Evolutionary conservation across 2,797 vertebrate species (phyloP).

Genomic region (Vultur gryphus): DNA sequence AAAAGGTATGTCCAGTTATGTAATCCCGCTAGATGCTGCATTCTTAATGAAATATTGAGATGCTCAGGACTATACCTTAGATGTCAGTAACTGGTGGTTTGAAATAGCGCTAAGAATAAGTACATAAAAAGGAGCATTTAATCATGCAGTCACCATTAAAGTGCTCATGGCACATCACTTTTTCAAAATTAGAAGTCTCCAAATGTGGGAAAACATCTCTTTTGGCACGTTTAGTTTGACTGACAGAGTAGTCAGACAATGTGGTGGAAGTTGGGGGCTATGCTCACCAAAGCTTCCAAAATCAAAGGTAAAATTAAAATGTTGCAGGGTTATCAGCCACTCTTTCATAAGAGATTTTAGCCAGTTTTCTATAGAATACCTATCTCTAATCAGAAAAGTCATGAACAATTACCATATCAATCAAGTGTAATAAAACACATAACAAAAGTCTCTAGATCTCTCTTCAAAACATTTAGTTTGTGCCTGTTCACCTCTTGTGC

Average conservation of each 20-base stretch:
- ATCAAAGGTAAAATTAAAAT: not conserved
- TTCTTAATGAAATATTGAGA: not conserved
- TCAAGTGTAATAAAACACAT: not conserved
- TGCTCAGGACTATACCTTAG: not conserved
- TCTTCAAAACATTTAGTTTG: not conserved
- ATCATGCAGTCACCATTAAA: not conserved
- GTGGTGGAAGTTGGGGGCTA: rapidly evolving
- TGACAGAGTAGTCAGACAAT: not conserved
- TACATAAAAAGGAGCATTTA: not conserved
- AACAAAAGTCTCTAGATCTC: not conserved
- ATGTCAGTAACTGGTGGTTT: not conserved
- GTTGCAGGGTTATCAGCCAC: not conserved
- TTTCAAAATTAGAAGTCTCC: not conserved
- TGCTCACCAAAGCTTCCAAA: not conserved
- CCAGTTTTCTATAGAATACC: not conserved
- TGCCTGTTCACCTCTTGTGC: not conserved
- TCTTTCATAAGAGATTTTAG: not conserved
- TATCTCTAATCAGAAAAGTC: not conserved
- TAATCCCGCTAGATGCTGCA: rapidly evolving
- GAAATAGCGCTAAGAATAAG: not conserved
- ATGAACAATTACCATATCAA: not conserved
- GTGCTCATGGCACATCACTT: not conserved
- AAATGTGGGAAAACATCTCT: not conserved
- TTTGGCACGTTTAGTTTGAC: not conserved
- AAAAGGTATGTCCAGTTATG: not conserved